Conservation (phyloP, 2,888 invertebrate species). For the Tetanocera ferruginea region DNA sequence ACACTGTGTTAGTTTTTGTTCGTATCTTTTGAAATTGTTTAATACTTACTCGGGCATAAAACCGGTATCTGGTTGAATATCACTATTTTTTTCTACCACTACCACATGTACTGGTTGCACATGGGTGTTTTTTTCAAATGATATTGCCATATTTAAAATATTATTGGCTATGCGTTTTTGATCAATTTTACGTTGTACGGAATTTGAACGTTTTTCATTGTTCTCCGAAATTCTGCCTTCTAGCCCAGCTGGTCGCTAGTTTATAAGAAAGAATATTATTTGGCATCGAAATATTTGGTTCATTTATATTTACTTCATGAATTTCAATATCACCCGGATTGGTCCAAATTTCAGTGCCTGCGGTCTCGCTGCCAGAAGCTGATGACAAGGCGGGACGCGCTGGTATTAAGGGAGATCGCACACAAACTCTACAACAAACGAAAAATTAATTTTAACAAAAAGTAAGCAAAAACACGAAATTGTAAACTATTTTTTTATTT, state of each 20-base stretch:
- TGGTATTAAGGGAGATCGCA: constrained; percentile 85
- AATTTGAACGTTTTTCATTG: constrained; percentile 73
- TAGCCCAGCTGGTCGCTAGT: constrained; percentile 45
- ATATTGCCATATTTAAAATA: constrained; percentile 67
- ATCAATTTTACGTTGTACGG: constrained; percentile 77
- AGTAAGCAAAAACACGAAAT: not conserved
- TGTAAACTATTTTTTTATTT: not conserved
- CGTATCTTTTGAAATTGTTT: not conserved
- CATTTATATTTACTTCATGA: constrained; percentile 59
- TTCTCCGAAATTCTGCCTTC: constrained; percentile 66
- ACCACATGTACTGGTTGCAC: constrained; percentile 39
- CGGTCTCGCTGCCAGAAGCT: constrained; percentile 66
- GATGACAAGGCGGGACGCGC: constrained; percentile 82
- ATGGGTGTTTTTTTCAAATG: constrained; percentile 51
- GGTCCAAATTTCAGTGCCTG: constrained; percentile 78
- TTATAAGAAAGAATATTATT: not conserved
- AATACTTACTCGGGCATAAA: constrained; percentile 61
- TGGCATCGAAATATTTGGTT: not conserved
- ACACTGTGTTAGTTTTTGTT: not conserved
- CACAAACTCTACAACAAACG: constrained; percentile 77
- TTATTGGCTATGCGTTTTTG: constrained; percentile 75
- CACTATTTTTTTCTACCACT: constrained; percentile 39
- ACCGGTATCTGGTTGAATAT: constrained; percentile 45
- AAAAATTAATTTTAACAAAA: constrained; percentile 15
- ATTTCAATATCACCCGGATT: constrained; percentile 73